Percentiles rank a stretch among this genome's conserved stretches.
Conservation (phyloP, 1,140 invertebrate genomes). For the Rhopalosiphum maidis region DNA sequence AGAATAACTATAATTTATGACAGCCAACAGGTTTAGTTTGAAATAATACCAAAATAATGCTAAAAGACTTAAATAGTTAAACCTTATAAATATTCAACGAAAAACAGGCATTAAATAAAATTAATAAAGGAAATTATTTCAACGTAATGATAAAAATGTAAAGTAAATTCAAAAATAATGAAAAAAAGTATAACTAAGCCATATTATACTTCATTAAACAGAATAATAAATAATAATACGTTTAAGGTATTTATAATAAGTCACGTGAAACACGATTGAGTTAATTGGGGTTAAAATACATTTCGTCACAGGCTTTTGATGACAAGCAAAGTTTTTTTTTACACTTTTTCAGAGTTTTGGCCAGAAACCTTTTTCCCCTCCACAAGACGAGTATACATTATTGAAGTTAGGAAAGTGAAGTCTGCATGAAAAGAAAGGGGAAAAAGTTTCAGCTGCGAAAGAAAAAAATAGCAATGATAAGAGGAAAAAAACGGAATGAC, state of each 20-base stretch:
- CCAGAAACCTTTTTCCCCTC: slow-evolving; percentile 34
- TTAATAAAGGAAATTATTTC: neutral
- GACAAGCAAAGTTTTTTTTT: slow-evolving; percentile 35
- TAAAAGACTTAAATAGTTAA: neutral
- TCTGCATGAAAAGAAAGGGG: slow-evolving; percentile 29
- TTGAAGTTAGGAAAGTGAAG: slow-evolving; percentile 48
- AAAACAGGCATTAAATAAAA: neutral
- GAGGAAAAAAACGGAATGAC: slow-evolving; percentile 44
- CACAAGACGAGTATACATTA: slow-evolving; percentile 21
- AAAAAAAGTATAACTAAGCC: neutral
- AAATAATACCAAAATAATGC: neutral
- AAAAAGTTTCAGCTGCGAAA: slow-evolving; percentile 35
- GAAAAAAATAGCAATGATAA: slow-evolving; percentile 48
- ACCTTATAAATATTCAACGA: neutral
- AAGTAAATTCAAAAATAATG: neutral
- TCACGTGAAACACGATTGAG: slow-evolving; percentile 12
- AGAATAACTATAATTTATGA: neutral
- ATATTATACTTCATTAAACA: slow-evolving; percentile 13
- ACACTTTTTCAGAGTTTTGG: slow-evolving; percentile 21
- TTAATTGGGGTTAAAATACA: slow-evolving; percentile 41
- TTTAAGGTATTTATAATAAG: neutral
- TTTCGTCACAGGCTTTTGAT: slow-evolving; percentile 29
- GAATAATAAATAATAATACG: neutral
- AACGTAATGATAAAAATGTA: neutral
- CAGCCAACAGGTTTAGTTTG: neutral